These are phyloP conservation scores for Stigmatopora argus DNA, from an alignment of 2,113 vertebrate species.

Conservation along the genomic window DNA sequence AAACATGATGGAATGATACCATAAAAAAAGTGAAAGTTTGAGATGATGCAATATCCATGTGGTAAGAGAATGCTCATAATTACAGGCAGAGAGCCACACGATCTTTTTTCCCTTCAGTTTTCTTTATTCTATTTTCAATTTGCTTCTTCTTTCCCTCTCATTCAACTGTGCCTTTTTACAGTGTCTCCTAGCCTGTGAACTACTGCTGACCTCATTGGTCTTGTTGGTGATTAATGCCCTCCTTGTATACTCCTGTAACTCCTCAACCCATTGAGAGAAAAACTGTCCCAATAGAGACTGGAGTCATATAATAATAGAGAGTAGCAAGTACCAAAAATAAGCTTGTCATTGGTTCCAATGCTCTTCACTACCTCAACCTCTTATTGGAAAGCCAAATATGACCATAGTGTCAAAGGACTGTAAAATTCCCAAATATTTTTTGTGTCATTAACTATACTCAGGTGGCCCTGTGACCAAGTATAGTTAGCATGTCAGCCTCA, in stretches of 20 bases:
- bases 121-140: constrained; percentile 15
- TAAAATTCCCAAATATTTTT: not conserved
- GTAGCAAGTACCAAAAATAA: constrained; percentile 3
- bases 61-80: not conserved
- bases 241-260: constrained; percentile 20
- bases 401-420: not conserved
- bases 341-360: not conserved
- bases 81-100: not conserved
- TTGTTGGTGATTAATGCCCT: constrained; percentile 50
- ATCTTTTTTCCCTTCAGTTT: not conserved
- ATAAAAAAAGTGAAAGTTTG: not conserved
- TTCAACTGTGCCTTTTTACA: constrained; percentile 20
- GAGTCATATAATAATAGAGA: constrained; percentile 16
- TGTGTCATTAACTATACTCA: not conserved
- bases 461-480: not conserved
- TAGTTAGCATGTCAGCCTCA: too few species aligned
- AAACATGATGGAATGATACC: not conserved
- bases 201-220: constrained; percentile 43
- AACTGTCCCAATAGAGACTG: constrained; percentile 17
- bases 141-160: constrained; percentile 11
- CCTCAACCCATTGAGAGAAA: constrained; percentile 40
- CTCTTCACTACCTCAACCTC: not conserved
- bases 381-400: not conserved
- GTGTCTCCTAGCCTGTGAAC: constrained; percentile 38
- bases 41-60: constrained; percentile 1